Percentiles rank a stretch among this genome's conserved stretches.
Conservation (phyloP, 2,113 vertebrate species). For the Bothrops jararaca region DNA sequence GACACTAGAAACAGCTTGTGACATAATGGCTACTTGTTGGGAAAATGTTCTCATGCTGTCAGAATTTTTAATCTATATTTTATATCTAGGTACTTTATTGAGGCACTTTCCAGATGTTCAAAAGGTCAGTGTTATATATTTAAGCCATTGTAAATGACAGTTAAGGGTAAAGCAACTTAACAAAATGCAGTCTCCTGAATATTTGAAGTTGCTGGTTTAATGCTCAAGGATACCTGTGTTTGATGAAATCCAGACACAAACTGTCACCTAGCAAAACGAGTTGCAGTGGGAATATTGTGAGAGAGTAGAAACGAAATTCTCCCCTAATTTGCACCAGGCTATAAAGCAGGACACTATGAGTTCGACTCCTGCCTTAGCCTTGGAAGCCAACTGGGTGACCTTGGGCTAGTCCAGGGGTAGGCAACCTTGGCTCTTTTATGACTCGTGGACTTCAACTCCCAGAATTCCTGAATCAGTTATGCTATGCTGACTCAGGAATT, state of each 20-base stretch:
- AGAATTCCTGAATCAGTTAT: too few relatives aligned
- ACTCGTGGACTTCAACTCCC: too few relatives aligned
- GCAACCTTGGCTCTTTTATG: too few relatives aligned
- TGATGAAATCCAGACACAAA: conserved; percentile 3
- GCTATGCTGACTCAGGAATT: too few relatives aligned
- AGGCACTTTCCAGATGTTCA: conserved; percentile 14
- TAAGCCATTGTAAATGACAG: conserved; percentile 15
- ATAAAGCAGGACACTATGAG: not conserved
- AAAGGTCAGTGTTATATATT: conserved; percentile 12
- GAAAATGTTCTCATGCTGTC: conserved; percentile 2
- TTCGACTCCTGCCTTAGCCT: not conserved
- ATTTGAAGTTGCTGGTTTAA: not conserved
- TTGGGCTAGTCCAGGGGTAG: not conserved
- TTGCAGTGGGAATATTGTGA: not conserved
- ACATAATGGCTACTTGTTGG: not conserved
- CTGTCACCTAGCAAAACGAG: not conserved
- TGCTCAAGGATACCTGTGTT: conserved; percentile 14
- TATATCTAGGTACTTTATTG: not conserved
- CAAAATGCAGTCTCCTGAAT: accelerated
- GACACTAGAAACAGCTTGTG: not conserved
- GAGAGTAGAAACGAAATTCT: not conserved
- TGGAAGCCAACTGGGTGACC: not conserved
- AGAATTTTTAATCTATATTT: not conserved
- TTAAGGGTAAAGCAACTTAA: not conserved
- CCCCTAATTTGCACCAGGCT: not conserved